Evolutionary conservation across 2,888 invertebrate genomes (phyloP), one percentile per base, ranked within the genome.

Genomic region (Ennomos erosarius): DNA sequence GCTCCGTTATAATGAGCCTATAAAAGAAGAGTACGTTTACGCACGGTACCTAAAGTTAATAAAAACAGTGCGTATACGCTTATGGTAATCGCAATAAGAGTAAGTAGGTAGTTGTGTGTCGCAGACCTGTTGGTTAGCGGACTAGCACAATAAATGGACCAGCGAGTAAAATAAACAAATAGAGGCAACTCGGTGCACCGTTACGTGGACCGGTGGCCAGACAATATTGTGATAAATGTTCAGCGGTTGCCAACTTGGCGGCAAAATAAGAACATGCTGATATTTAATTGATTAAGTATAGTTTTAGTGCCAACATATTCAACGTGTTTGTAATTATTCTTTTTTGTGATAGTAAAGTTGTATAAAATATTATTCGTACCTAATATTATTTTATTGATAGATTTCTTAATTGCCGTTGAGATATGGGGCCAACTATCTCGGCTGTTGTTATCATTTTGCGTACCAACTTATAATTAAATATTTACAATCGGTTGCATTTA

Each of bases 161-260:
- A 79, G 76, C 70, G 71, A 72, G 71, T 75, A 82, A 80, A 82
- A 73, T 79, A 74, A 79, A 65, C 71, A 81, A 76, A 78, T 71
- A 74, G 76, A 74, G 72, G 43, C 9, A 39, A 45, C 56, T 63
- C 59, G 48, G 53, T 47, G 66, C 73, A 83, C 91, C 88, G 90
- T 90, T 91, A 86, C 54, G 45, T 10, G 40, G 54, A 55, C 61
- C 59, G 61, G 58, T 59, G 55, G 16, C 34, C 37, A 51, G 39
- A 49, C 58, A 55, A 49, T 63, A 47, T 60, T 55, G 59, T 59
- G 55, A 55, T 59, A 56, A 47, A 65, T 67, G 48, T 40, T 51
- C 10, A 26, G 39, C 34, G 13, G 12, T 52, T 39, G 53, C 42
- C 34, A 44, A 39, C 48, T 35, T 44, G 48, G 16, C 48, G 54